Base-by-base conservation (phyloP, 2,888 invertebrate species). In the Lasioglossum zephyrum region DNA sequence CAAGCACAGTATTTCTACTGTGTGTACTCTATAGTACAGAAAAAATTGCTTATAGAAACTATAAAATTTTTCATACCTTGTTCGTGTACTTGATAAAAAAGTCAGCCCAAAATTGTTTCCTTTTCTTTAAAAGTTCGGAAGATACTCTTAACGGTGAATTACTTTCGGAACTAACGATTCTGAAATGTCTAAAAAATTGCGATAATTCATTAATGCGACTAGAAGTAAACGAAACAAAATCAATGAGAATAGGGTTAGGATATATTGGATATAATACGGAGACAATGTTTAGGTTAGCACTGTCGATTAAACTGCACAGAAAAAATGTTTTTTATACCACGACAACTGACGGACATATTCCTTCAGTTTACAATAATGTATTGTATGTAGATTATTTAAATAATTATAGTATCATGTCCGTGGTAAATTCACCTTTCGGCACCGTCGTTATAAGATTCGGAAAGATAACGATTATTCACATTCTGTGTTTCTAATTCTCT, bases 61-160 rank as follows among this genome's bases (percentile, higher is more conserved):
- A 49, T 66, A 9, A 66, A 53, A 47, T 63, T 74, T 18, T 9
- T 76, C 63, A 77, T 82, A 93, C 93, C 75, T 90, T 72, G 18
- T 87, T 11, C 1, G 84, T 84, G 76, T 93, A 94, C 81, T 89
- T 94, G 11, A 81, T 31, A 78, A 93, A 94, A 1, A 93, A 86
- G 6, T 79, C 49, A n/a, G 82, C n/a, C 93, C 94, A 93, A 36
- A 78, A 81, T 69, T 86, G 73, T 72, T 91, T 60, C 5, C 93
- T 88, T 0, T 86, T 26, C 78, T 81, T 49, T 6, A 92, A 57
- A 76, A 91, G 22, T 22, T 87, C 41, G n/a, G 39, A 1, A 44
- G 26, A 4, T 69, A 39, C 0, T 18, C 4, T 4, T 0, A 39
- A 36, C 9, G 11, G 9, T 22, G 5, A 9, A 66, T 36, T 18